phyloP scores from a whole-genome alignment of 2,113 vertebrate genomes.

The Lepus europaeus region DNA sequence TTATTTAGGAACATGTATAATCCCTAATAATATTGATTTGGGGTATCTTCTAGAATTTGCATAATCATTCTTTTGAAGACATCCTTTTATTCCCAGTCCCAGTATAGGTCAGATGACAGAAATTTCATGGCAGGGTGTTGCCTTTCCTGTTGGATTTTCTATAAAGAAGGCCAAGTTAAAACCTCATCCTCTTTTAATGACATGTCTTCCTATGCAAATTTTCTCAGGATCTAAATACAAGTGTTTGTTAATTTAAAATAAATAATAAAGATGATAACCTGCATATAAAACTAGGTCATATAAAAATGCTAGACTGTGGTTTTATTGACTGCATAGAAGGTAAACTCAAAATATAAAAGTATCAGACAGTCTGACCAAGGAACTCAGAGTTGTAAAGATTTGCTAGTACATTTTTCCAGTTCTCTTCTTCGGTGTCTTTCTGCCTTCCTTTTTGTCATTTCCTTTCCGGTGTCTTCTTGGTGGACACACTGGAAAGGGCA shows the following conservation, averaged over 20 bases:
- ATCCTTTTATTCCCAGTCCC: background rate
- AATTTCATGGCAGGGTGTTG: background rate
- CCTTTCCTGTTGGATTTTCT: background rate
- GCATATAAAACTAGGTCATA: background rate
- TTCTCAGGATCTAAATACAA: background rate
- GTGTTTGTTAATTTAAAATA: background rate
- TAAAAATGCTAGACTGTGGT: background rate
- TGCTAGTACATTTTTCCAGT: background rate
- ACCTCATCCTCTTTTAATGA: constrained; percentile 29
- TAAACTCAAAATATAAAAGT: background rate
- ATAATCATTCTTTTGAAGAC: background rate
- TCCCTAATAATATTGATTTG: background rate
- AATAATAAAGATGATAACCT: background rate
- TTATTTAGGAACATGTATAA: background rate
- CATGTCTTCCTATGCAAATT: background rate
- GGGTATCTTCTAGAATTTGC: background rate
- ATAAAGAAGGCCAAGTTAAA: background rate
- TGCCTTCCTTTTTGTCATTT: background rate
- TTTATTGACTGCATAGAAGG: background rate
- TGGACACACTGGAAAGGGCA: background rate
- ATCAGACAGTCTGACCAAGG: background rate
- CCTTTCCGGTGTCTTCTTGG: background rate
- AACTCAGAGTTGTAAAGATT: background rate
- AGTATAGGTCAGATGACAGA: background rate
- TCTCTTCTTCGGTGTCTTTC: background rate